Evolutionary conservation across 2,888 invertebrate genomes (phyloP), one percentile per base, ranked within the genome.

Genomic region (Meteorus colon): DNA sequence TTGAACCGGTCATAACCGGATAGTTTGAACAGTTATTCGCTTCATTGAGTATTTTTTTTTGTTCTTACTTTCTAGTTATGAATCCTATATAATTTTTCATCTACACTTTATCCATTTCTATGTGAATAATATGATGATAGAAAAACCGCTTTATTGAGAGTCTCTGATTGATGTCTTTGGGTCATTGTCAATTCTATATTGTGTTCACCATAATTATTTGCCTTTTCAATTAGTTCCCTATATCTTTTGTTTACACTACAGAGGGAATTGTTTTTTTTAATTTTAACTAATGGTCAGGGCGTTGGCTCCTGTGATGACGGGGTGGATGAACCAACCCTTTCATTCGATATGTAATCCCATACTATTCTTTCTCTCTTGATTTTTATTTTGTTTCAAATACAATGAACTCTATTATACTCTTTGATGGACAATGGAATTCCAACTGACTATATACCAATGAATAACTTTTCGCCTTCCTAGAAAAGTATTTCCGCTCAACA

Each of bases 1-100:
- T 81, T 73, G 76, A 84, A 84, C 84, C 81, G 85, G 83, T 83
- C 83, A 83, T 78, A 84, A 82, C 82, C 82, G 79, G 85, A 83
- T 81, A 48, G n/a, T 80, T 82, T 78, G 19, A 19, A 55, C 19
- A 55, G 19, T 55, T n/a, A 55, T 24, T 24, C 55, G n/a, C 55
- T 1, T 55, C 55, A 48, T 48, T 55, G 55, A 55, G 24, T 4
- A 55, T 19, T 55, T 19, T 6, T 55, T 6, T 55, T 4, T 19
- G 55, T 2, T 55, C n/a, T 55, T 19, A 55, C 55, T 55, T 55
- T 65, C 67, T 71, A 45, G 60, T 75, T 67, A 62, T 69, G 55
- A 41, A 12, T 65, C 73, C 74, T 65, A 34, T 48, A 65, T 71
- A 66, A 78, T 68, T 19, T 34, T 24, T 55, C 34, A 2, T 55